Base-by-base conservation (phyloP, 92 coral and sea anemone genomes). In the Palythoa heliodiscus region DNA sequence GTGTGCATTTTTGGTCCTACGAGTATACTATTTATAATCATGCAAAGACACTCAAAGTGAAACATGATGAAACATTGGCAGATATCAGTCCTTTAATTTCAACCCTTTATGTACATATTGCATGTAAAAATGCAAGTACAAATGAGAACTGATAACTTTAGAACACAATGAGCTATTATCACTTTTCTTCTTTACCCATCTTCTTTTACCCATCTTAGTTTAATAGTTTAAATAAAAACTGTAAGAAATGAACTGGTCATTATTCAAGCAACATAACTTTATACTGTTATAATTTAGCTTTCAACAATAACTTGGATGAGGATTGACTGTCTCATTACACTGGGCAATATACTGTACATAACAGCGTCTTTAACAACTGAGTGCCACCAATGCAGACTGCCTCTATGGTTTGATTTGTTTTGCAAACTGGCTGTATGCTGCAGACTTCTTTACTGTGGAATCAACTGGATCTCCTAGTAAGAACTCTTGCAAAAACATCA, bases 401-500 rank as follows among this genome's bases (percentile, higher is more conserved):
- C 80, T 75, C 29, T 77, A 77, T 77, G 70, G 52, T 29, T 77
- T 73, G 53, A 61, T 85, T 37, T 85, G 83, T 78, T 85, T 85
- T 73, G 69, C 78, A 85, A 85, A 85, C n/a, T 76, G 78, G 70
- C 73, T 78, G 24, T 85, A 85, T 3, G 78, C 39, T 67, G 88
- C 78, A 74, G 70, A 73, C 40, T 29, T 85, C 63, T 85, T 85
- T 77, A 77, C 82, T 17, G 52, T 77, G 78, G 83, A 85, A 64
- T 85, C 70, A 68, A 73, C 55, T 73, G 82, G 83, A 58, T 55
- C 80, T 73, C 80, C 81, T 24, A 84, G 78, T 47, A 84, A 20
- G 52, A 84, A 71, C 82, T 75, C 87, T 73, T 84, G 87, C 87
- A 84, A 71, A 84, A 84, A 72, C 70, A 84, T 84, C 82, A 85